Base-by-base conservation (phyloP, 2,797 vertebrate genomes). In the Pipistrellus pygmaeus region DNA sequence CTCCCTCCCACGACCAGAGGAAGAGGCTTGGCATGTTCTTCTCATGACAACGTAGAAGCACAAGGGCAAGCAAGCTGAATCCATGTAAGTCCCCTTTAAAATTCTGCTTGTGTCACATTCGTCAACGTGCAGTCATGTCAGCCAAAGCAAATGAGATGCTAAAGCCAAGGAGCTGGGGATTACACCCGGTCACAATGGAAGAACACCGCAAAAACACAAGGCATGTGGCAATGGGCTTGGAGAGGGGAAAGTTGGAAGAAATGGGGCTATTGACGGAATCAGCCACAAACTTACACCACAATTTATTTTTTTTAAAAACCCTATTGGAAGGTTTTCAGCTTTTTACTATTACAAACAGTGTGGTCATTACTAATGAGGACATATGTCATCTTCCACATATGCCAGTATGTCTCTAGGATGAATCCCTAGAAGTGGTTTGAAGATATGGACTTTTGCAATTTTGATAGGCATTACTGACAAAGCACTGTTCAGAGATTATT, bases 401-500 rank as follows among this genome's bases (percentile, higher is more conserved):
- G 55, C 76, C 72, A 76, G 6, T 35, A 25, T 72, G 64, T 30
- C 51, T 90, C n/a, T 27, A 81, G 32, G 21, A 64, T 84, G 91
- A 95, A 91, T 86, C 30, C 32, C 84, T 51, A 32, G 46, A 84
- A 68, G 57, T 51, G 53, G 80, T 76, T 84, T 87, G 85, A 90
- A 38, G 3, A 73, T 75, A 71, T 38, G 68, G 64, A 21, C 48
- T 90, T 94, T 95, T 90, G 46, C 41, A 75, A 77, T 68, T 93
- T 87, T 94, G 27, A 94, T 76, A 89, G 46, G 32, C 25, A 60
- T 60, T 51, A 27, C 44, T 89, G 38, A 55, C 30, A 89, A 84
- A 93, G 12, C 66, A 60, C 46, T 69, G 3, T 88, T 71, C 21
- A 89, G 72, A 96, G n/a, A 84, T 83, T 71, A 93, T 85, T 69